These are phyloP conservation scores for Crocallis elinguaria DNA, from an alignment of 2,888 invertebrate species.

Conservation along the genomic window DNA sequence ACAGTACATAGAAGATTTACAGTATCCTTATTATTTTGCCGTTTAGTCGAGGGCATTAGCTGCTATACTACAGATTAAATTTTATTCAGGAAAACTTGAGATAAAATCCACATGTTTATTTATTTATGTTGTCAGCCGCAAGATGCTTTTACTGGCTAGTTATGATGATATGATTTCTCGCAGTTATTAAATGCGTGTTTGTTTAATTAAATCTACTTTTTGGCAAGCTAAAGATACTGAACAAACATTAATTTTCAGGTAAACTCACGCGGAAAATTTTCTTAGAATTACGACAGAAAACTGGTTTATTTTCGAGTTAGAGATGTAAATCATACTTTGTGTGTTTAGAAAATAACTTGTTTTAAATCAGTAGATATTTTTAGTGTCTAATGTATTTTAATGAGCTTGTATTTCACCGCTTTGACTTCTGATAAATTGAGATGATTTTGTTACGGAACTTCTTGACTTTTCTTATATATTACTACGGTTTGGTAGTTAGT, in stretches of 20 bases:
- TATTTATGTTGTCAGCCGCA: constrained; percentile 44
- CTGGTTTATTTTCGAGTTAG: neutral
- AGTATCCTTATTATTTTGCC: no score
- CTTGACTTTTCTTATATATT: no score
- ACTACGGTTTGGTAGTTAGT: no score
- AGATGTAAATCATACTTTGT: constrained; percentile 6
- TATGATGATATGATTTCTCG: constrained; percentile 11
- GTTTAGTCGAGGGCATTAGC: neutral
- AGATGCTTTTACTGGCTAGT: constrained; percentile 17
- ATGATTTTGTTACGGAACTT: no score
- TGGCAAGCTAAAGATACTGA: constrained; percentile 23
- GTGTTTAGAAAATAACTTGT: constrained; percentile 4
- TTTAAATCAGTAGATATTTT: neutral
- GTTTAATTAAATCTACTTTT: constrained; percentile 22
- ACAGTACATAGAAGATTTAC: no score
- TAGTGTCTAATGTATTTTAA: no score
- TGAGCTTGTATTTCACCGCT: no score
- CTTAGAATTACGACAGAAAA: constrained; percentile 3
- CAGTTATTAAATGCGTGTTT: constrained; percentile 17
- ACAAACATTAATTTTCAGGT: constrained; percentile 17
- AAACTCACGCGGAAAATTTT: constrained; percentile 6
- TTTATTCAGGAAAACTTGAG: constrained; percentile 12
- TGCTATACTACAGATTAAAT: no score
- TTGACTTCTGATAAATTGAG: no score
- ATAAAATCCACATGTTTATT: constrained; percentile 42